Conservation (phyloP, 2,888 invertebrate genomes). For the Eulithis testata region DNA sequence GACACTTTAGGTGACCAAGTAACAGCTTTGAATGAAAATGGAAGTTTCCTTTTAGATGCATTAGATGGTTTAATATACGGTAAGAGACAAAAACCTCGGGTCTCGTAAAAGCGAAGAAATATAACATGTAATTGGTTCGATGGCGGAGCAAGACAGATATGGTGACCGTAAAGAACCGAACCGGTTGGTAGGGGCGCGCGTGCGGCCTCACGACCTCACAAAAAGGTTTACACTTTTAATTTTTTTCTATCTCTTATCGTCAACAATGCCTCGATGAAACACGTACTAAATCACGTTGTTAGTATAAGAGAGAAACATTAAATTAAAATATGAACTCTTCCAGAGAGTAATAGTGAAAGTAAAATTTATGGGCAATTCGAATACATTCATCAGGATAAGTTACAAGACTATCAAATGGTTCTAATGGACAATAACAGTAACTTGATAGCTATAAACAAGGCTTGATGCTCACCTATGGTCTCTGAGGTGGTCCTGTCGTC, state of each 20-base stretch:
- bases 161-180: conserved; percentile 81
- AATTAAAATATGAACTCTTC: conserved; percentile 62
- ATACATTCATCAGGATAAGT: conserved; percentile 41
- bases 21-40: conserved; percentile 64
- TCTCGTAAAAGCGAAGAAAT: conserved; percentile 83
- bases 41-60: conserved; percentile 61
- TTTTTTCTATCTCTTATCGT: conserved; percentile 75
- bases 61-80: conserved; percentile 69
- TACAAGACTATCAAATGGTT: conserved; percentile 43
- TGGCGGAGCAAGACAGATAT: conserved; percentile 81
- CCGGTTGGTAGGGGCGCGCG: conserved; percentile 78
- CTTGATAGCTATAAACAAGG: conserved; percentile 41
- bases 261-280: conserved; percentile 73
- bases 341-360: conserved; percentile 51
- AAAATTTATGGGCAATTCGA: conserved; percentile 44
- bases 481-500: conserved; percentile 96
- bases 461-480: conserved; percentile 90
- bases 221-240: conserved; percentile 80
- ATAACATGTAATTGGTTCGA: conserved; percentile 83
- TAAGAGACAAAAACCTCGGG: conserved; percentile 66
- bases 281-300: conserved; percentile 74
- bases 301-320: conserved; percentile 68
- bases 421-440: conserved; percentile 42
- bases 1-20: conserved; percentile 59
- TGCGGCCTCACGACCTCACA: conserved; percentile 82